Base-by-base conservation (phyloP, 92 coral and sea anemone genomes). In the Pocillopora grandis region DNA sequence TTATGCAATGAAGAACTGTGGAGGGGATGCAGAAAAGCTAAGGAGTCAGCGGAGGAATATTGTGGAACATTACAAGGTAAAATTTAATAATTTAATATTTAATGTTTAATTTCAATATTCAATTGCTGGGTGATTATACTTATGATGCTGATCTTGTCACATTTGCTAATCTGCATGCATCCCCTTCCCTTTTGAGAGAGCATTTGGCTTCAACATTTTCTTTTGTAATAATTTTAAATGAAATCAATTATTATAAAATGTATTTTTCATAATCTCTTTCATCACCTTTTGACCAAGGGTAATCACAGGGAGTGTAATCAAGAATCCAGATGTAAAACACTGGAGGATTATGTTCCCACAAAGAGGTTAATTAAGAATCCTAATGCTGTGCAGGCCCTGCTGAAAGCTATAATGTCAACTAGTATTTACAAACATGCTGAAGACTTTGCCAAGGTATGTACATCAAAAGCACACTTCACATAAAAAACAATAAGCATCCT, bases 1-100 rank as follows among this genome's bases (percentile, higher is more conserved):
- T 48, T 76, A 10, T 13, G 13, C 61, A 7, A 76, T 76, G 80
- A 76, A 76, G 20, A 76, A 76, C 62, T 76, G 80, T n/a, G 66
- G 58, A 31, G 80, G 80, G 62, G 80, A 76, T 56, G 65, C 80
- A 42, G 27, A 31, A 5, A 76, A 42, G 16, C 62, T 0, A 7
- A 66, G 71, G 36, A 66, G 11, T 9, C 7, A 36, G n/a, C 71
- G 9, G 35, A 66, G 35, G 23, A 66, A 66, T 36, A 66, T 66
- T 66, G 71, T 66, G 71, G 71, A 66, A 66, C 71, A 66, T 66
- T 66, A 66, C 23, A 66, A 66, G 71, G 71, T 66, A 66, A n/a
- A 21, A n/a, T 14, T 66, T 17, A 62, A 17, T 10, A 23, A 23
- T 23, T 23, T 23, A 23, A 23, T 23, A 23, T 23, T 23, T 23